These are phyloP conservation scores for Ferdinandea cuprea DNA, from an alignment of 2,888 invertebrate genomes.

Conservation along the genomic window DNA sequence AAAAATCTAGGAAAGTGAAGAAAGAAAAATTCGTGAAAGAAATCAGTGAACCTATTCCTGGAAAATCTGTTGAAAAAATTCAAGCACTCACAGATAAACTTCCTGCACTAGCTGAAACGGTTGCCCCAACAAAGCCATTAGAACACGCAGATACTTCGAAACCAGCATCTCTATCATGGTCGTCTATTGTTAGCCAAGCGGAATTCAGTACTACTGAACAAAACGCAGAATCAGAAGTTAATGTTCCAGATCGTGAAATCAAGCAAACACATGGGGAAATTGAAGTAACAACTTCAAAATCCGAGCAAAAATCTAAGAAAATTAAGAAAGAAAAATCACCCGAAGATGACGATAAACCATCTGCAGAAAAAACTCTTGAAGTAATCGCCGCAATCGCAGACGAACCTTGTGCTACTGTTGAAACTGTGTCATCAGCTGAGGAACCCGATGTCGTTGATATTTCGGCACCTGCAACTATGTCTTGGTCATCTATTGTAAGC, in stretches of 20 bases:
- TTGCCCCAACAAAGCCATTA: neutral
- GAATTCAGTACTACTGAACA: constrained; percentile 76
- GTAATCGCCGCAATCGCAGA: neutral
- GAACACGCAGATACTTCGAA: neutral
- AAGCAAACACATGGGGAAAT: too few species aligned
- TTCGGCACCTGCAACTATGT: neutral
- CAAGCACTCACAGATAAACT: neutral
- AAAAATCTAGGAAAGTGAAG: neutral
- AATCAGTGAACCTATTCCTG: too few species aligned
- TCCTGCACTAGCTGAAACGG: neutral
- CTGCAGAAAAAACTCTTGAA: neutral
- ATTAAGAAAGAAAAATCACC: neutral
- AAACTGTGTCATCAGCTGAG: neutral
- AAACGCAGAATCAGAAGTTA: neutral
- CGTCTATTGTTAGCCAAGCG: constrained; percentile 74
- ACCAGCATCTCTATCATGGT: neutral
- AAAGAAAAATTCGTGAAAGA: neutral
- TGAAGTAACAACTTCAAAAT: neutral
- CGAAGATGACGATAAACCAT: neutral
- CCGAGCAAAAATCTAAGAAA: neutral
- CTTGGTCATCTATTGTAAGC: constrained; percentile 2
- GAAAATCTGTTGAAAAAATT: neutral
- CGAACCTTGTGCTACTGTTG: neutral
- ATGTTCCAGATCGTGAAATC: too few species aligned
- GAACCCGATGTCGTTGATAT: neutral